Evolutionary conservation across 2,888 invertebrate species (phyloP).

Genomic region (Andricus curvator): DNA sequence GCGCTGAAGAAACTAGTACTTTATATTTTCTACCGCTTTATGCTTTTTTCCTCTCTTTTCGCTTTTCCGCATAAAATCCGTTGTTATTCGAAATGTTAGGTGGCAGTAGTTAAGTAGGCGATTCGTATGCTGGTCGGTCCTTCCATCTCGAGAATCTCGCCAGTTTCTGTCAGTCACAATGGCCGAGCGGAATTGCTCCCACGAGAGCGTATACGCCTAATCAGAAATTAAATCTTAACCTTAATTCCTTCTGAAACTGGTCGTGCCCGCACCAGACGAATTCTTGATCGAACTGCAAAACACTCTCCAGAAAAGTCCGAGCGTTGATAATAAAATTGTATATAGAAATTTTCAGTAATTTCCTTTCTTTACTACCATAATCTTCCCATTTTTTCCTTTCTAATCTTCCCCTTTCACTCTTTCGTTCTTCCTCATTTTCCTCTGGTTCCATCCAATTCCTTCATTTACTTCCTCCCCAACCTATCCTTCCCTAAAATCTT

Average conservation of each 20-base stretch:
- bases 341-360: too few relatives aligned
- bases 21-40: not conserved
- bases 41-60: conserved; percentile 40
- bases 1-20: not conserved
- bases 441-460: too few relatives aligned
- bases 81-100: conserved; percentile 68
- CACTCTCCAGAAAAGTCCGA: not conserved
- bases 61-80: conserved; percentile 54
- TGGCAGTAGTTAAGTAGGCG: conserved; percentile 71
- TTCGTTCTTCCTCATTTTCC: too few relatives aligned
- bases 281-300: conserved; percentile 43
- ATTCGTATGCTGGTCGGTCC: conserved; percentile 76
- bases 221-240: conserved; percentile 77
- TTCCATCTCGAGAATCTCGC: conserved; percentile 74
- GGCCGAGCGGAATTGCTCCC: conserved; percentile 72
- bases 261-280: conserved; percentile 43
- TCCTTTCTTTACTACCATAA: too few relatives aligned
- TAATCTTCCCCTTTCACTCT: too few relatives aligned
- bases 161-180: conserved; percentile 76
- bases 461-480: too few relatives aligned
- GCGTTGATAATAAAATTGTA: not conserved
- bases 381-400: too few relatives aligned
- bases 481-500: too few relatives aligned
- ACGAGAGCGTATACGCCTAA: conserved; percentile 68
- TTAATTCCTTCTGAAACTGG: conserved; percentile 65